Evolutionary conservation across 1,140 invertebrate genomes (phyloP), one percentile per base, ranked within the genome.

Genomic region (Zophobas atratus): DNA sequence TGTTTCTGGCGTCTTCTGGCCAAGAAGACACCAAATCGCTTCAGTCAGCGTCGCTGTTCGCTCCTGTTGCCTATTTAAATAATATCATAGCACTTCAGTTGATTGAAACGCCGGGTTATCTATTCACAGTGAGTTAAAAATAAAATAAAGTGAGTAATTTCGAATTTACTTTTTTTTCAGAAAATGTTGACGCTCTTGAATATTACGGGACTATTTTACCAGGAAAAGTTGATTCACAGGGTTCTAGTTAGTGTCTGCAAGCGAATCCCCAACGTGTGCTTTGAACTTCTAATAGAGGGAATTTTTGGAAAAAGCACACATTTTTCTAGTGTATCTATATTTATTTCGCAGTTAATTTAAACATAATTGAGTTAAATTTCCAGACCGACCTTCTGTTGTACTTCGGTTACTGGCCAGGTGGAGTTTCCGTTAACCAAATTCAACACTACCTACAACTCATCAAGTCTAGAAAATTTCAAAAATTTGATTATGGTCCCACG

Each of bases 401-500:
- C 36, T 38, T 2, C 34, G 38, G 56, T 60, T 60, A 60, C 38
- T 60, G 56, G 56, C 56, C 56, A 1, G 38, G 56, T 72, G 70
- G 70, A 32, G 0, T 34, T 46, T 78, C 77, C 32, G 1, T 70
- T 39, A 48, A 57, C 39, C 51, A 34, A 8, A 1, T 75, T 0
- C 43, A 33, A 38, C 77, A 78, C 32, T 78, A 39, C 33, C 8
- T 32, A 2, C 77, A 78, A 70, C 38, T 78, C 20, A 34, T 41
- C 3, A 43, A 83, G 48, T 88, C 84, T 51, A 90, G 92, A n/a
- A 87, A 81, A 76, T 92, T 92, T 77, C 87, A 89, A 77, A 87
- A 88, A 41, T 94, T 89, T 76, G 92, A 94, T 82, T 93, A 91
- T 80, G 92, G 92, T 0, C 3, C 8, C 0, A 79, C 85, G 1